Conservation (phyloP, 2,888 invertebrate genomes). For the Drosophila anceps region DNA sequence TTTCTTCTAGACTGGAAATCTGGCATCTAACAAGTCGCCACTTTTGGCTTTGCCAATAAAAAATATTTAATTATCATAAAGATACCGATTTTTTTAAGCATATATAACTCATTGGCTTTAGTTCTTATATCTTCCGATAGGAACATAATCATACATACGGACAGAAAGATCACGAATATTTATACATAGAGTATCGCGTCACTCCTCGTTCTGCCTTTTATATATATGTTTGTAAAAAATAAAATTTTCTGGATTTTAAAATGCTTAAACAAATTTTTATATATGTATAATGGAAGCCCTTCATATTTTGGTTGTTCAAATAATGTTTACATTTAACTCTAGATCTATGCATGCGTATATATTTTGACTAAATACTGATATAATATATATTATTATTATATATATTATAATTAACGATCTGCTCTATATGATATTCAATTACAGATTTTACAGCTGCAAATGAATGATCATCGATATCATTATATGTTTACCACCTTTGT, state of each 20-base stretch:
- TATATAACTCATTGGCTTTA: neutral
- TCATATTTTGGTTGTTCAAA: neutral
- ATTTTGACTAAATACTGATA: neutral
- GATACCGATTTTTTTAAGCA: too few species aligned
- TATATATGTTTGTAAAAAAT: neutral
- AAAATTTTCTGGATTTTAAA: neutral
- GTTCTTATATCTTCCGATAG: neutral
- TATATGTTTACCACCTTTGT: conserved; percentile 98
- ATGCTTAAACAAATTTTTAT: neutral
- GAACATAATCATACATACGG: neutral
- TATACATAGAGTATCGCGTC: too few species aligned
- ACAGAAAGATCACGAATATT: too few species aligned
- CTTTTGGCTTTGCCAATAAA: too few species aligned
- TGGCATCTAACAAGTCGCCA: too few species aligned
- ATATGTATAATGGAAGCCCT: neutral
- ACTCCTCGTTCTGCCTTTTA: too few species aligned
- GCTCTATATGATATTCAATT: conserved; percentile 8
- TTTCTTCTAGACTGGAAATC: too few species aligned
- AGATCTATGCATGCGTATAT: neutral
- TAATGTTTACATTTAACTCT: neutral
- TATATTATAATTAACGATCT: neutral
- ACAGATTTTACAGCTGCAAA: conserved; percentile 96
- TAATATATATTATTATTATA: neutral
- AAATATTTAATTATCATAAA: too few species aligned
- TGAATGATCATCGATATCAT: conserved; percentile 98